Evolutionary conservation across 2,888 invertebrate genomes (phyloP).

Genomic region (Apodemia mormo): DNA sequence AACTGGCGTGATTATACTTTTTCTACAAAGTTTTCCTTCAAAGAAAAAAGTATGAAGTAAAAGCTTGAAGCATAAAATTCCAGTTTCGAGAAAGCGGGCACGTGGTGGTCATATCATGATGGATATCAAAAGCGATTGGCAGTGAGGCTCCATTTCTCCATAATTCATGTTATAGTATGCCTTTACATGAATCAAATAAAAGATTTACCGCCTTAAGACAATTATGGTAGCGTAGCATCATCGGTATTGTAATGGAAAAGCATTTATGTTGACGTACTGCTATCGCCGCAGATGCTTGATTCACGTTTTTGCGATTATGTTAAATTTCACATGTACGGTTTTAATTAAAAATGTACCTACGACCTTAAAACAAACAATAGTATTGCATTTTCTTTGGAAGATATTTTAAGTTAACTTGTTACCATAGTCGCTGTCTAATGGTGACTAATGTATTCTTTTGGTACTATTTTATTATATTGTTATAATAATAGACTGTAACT

Average conservation of each 20-base stretch:
- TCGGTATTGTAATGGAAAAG: background rate
- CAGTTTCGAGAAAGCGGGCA: conserved; percentile 10
- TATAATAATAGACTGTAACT: too few relatives aligned
- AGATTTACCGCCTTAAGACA: conserved; percentile 7
- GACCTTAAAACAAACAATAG: too few relatives aligned
- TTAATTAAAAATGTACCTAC: too few relatives aligned
- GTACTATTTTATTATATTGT: too few relatives aligned
- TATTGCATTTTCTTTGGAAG: too few relatives aligned
- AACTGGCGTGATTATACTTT: background rate
- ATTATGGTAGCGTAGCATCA: background rate
- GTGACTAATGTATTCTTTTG: too few relatives aligned
- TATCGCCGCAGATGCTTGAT: background rate
- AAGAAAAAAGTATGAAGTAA: background rate
- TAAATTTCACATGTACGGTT: too few relatives aligned
- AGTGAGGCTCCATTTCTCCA: background rate
- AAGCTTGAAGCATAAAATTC: background rate
- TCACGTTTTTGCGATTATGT: too few relatives aligned
- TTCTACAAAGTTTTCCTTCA: background rate
- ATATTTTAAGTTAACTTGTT: too few relatives aligned
- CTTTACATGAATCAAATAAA: conserved; percentile 14
- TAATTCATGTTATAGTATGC: conserved; percentile 13
- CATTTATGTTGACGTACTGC: background rate
- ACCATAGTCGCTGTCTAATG: too few relatives aligned
- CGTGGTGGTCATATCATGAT: conserved; percentile 3
- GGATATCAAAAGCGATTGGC: conserved; percentile 13